These are phyloP conservation scores for Ornithorhynchus anatinus DNA, from an alignment of 2,113 vertebrate species.

Conservation along the genomic window DNA sequence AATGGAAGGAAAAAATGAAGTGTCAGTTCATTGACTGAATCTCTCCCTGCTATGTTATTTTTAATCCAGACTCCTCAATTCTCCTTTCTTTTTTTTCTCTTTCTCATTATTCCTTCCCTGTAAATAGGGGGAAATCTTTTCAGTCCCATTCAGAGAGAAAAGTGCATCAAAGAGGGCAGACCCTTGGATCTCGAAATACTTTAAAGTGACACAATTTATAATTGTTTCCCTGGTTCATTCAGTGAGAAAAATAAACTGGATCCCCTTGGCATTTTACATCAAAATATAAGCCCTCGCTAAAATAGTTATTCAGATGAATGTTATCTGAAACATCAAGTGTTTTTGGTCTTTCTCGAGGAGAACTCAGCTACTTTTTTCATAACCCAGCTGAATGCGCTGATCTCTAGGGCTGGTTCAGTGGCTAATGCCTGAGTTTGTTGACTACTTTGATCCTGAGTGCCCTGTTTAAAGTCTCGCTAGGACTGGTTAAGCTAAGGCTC, in stretches of 20 bases:
- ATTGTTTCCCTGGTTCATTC: neutral
- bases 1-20: slow-evolving; percentile 86
- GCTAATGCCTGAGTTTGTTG: slow-evolving; percentile 73
- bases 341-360: slow-evolving; percentile 45
- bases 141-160: slow-evolving; percentile 44
- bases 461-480: slow-evolving; percentile 75
- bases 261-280: slow-evolving; percentile 45
- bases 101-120: slow-evolving; percentile 31
- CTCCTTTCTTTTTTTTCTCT: slow-evolving; percentile 6
- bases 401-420: slow-evolving; percentile 63
- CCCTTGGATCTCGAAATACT: slow-evolving; percentile 22
- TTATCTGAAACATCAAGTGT: slow-evolving; percentile 12
- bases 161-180: slow-evolving; percentile 10
- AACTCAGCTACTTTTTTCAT: slow-evolving; percentile 52
- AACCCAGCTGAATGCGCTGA: slow-evolving; percentile 48
- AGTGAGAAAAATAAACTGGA: neutral
- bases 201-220: neutral
- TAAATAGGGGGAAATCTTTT: slow-evolving; percentile 48
- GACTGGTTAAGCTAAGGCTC: slow-evolving; percentile 72
- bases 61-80: slow-evolving; percentile 78
- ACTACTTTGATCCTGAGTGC: slow-evolving; percentile 76
- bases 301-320: slow-evolving; percentile 27
- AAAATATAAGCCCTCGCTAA: slow-evolving; percentile 1
- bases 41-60: slow-evolving; percentile 80
- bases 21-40: slow-evolving; percentile 84